Percentiles rank a stretch among this genome's conserved stretches.
Evolutionary conservation across 2,797 vertebrate genomes (phyloP).

Genomic region (Mico argentatus): DNA sequence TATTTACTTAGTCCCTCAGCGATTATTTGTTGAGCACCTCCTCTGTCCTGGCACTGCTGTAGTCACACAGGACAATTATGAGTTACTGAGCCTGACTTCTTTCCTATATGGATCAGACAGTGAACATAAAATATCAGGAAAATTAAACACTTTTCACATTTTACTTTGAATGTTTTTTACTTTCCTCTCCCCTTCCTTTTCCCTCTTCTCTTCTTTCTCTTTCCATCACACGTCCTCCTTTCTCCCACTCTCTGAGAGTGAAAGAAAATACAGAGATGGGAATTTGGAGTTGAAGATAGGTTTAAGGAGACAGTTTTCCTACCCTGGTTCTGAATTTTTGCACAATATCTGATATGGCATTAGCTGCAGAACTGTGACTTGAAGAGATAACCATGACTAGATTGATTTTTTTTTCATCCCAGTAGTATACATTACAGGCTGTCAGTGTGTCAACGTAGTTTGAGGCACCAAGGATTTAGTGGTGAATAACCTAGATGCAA

Average conservation of each 20-base stretch:
- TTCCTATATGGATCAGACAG: not conserved
- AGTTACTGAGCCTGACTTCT: not conserved
- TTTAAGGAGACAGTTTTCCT: not conserved
- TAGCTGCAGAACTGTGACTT: not conserved
- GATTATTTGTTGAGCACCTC: not conserved
- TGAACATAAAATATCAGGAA: not conserved
- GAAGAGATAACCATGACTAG: not conserved
- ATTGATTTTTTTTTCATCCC: not conserved
- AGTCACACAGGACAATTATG: not conserved
- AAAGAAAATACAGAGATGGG: not conserved
- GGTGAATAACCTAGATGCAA: not conserved
- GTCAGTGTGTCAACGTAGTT: not conserved
- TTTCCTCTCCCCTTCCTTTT: not conserved
- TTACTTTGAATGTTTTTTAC: not conserved
- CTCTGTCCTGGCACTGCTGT: not conserved
- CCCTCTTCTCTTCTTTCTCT: not conserved
- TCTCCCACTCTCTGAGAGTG: not conserved
- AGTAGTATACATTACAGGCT: too few species aligned
- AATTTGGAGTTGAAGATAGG: not conserved
- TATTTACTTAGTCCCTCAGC: not conserved
- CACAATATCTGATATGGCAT: not conserved
- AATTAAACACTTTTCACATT: not conserved
- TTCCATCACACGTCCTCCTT: not conserved
- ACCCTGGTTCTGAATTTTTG: not conserved
- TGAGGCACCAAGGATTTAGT: not conserved